Percentiles rank a stretch among this genome's conserved stretches.
Evolutionary conservation across 2,113 vertebrate species (phyloP).

Genomic region (Heloderma charlesbogerti): DNA sequence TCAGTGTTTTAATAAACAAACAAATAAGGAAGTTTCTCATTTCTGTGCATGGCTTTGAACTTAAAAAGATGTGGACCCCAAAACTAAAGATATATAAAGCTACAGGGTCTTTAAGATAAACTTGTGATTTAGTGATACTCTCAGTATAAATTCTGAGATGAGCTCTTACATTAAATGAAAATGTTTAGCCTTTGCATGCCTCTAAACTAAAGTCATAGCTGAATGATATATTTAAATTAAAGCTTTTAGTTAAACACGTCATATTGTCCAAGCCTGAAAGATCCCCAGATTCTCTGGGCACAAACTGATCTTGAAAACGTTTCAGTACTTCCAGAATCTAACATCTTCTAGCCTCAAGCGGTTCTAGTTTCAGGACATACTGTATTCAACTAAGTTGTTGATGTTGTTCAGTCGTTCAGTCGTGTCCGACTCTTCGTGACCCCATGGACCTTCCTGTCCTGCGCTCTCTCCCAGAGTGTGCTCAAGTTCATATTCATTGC

Average conservation of each 20-base stretch:
- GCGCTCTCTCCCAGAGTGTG: too few relatives aligned
- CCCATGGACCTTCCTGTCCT: too few relatives aligned
- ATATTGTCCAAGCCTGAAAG: slow-evolving; percentile 1
- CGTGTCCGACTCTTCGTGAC: too few relatives aligned
- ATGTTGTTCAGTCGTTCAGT: too few relatives aligned
- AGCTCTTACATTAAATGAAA: slow-evolving; percentile 16
- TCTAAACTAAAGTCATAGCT: background rate
- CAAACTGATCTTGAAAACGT: background rate
- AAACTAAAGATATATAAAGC: background rate
- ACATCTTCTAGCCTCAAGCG: background rate
- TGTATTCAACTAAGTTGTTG: background rate
- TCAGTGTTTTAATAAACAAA: background rate
- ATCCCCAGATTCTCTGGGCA: background rate
- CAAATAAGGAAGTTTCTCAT: background rate
- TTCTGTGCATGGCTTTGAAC: background rate
- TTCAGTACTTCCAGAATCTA: background rate
- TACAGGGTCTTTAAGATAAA: slow-evolving; percentile 12
- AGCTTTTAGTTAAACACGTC: background rate
- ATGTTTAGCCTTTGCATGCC: slow-evolving; percentile 18
- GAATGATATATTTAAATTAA: slow-evolving; percentile 14
- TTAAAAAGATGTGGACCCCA: background rate
- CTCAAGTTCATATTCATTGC: too few relatives aligned
- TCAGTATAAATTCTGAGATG: slow-evolving; percentile 19
- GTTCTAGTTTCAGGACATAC: background rate
- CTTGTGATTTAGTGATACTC: slow-evolving; percentile 9